These are phyloP conservation scores for Colistium nudipinnis DNA, from an alignment of 2,113 vertebrate genomes.

Conservation along the genomic window DNA sequence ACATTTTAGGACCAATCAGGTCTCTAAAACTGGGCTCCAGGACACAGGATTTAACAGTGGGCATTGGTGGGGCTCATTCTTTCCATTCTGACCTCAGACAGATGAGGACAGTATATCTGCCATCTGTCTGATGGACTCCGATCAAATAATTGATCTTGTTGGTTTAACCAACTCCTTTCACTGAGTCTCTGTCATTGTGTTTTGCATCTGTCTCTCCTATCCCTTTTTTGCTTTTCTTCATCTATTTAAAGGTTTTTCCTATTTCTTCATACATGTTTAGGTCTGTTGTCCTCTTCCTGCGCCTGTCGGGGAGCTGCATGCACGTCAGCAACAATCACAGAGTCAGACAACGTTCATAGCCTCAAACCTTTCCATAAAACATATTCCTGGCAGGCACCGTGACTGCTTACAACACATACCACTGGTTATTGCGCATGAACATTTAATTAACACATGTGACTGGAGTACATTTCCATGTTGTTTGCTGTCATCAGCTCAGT, in stretches of 20 bases:
- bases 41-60: conserved; percentile 28
- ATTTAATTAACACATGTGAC: background rate
- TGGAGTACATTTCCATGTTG: background rate
- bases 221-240: background rate
- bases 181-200: background rate
- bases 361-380: background rate
- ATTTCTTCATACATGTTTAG: background rate
- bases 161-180: conserved; percentile 12
- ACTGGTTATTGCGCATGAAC: conserved; percentile 2
- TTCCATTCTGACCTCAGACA: conserved; percentile 55
- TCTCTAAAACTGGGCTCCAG: background rate
- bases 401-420: background rate
- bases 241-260: conserved; percentile 1
- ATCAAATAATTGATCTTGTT: conserved; percentile 25
- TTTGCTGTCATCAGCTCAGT: background rate
- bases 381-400: background rate
- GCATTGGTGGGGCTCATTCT: conserved; percentile 36
- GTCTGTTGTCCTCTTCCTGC: conserved; percentile 15
- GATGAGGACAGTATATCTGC: conserved; percentile 27
- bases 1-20: conserved; percentile 21
- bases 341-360: background rate
- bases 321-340: background rate
- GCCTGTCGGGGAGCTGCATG: background rate
- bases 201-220: background rate
- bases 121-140: conserved; percentile 2